Conservation (phyloP, 2,888 invertebrate species). For the Erebia palarica region DNA sequence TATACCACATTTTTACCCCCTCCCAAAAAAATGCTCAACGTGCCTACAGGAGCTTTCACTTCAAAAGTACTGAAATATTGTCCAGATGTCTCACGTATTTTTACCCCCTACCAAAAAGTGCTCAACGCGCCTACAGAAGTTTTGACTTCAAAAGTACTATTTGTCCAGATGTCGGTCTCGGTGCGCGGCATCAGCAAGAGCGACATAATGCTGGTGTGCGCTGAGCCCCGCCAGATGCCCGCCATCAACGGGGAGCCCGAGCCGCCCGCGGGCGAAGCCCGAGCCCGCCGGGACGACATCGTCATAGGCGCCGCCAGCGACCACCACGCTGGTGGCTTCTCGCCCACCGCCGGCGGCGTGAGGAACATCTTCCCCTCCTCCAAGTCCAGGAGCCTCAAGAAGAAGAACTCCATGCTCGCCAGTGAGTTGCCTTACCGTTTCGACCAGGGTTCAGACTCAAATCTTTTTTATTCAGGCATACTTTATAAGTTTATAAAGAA, state of each 20-base stretch:
- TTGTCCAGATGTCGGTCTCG: conserved; percentile 58
- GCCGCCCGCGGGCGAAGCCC: conserved; percentile 29
- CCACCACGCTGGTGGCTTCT: conserved; percentile 50
- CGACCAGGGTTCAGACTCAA: too few species aligned
- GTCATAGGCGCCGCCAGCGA: conserved; percentile 30
- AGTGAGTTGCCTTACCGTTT: conserved; percentile 78
- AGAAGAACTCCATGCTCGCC: conserved; percentile 88
- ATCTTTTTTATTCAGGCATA: too few species aligned
- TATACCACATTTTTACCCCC: too few species aligned
- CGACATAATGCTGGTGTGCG: conserved; percentile 64
- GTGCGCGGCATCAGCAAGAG: conserved; percentile 67
- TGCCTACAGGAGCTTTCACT: too few species aligned
- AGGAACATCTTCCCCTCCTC: conserved; percentile 82
- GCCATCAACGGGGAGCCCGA: conserved; percentile 56
- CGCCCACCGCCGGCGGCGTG: conserved; percentile 73
- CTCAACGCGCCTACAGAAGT: too few species aligned
- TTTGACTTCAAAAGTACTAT: too few species aligned
- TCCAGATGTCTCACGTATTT: too few species aligned
- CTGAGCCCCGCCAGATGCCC: conserved; percentile 57
- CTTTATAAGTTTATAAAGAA: too few species aligned
- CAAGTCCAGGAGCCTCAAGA: conserved; percentile 85
- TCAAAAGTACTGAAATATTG: too few species aligned
- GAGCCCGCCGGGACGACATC: conserved; percentile 27
- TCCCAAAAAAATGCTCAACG: too few species aligned
- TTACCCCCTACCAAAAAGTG: too few species aligned